Base-by-base conservation (phyloP, 2,797 vertebrate genomes). In the Psittacula echo region DNA sequence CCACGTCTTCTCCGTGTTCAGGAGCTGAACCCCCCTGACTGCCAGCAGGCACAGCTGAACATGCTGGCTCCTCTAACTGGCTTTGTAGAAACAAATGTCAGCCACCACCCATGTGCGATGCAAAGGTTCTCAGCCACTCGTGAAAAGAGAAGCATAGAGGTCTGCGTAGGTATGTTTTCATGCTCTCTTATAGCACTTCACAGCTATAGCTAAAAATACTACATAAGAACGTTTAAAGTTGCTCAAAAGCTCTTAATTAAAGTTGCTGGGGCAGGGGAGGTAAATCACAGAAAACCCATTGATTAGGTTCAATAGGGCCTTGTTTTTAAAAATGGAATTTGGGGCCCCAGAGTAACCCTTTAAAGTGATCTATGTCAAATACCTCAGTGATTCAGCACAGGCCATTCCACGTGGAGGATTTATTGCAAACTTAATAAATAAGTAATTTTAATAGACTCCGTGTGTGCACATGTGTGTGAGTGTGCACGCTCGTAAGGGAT, bases 21-120 rank as follows among this genome's bases (percentile, higher is more conserved):
- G 70, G 37, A 53, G 34, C 4, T 21, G 60, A 50, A n/a, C 17
- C 34, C 8, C 48, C 22, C 34, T 61, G 27, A 4, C 9, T 18
- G 41, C 74, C 81, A 39, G 60, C 51, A 66, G 58, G 9, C 48
- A 18, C 19, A 53, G 67, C 65, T 20, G 3, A 58, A 47, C 2
- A 1, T 14, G 7, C 34, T 65, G 15, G 47, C 27, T 70, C 11
- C 68, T 82, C 67, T 27, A 2, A 39, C 26, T n/a, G 78, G 14
- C 8, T 45, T 66, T 70, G 68, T 14, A 45, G 74, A 20, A 64
- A 23, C 5, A 7, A 0, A 12, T 5, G 30, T 9, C 37, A 13
- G 12, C 30, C 23, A 1, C 0, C 0, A 74, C n/a, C 67, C 53
- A 21, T 0, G 0, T 7, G 44, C 0, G 0, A 81, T 11, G 34